These are phyloP conservation scores for Leguminivora glycinivorella DNA, from an alignment of 1,140 invertebrate species.

Conservation along the genomic window DNA sequence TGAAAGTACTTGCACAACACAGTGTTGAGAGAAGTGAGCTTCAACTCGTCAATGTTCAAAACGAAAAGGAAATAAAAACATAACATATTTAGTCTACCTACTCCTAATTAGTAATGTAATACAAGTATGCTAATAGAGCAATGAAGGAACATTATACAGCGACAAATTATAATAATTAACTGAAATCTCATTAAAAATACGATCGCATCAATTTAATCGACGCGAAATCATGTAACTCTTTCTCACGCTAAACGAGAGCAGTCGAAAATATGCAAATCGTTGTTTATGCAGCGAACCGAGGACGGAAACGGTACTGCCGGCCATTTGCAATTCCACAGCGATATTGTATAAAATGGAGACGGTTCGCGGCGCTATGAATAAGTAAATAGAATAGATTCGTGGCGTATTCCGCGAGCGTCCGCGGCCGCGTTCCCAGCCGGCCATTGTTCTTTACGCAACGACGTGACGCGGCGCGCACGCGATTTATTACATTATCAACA, in stretches of 20 bases:
- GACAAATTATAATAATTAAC: conserved; percentile 1
- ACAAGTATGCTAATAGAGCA: neutral
- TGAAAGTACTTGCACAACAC: conserved; percentile 69
- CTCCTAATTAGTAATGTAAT: conserved; percentile 7
- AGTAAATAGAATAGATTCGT: conserved; percentile 60
- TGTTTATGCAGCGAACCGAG: conserved; percentile 49
- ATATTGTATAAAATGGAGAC: conserved; percentile 61
- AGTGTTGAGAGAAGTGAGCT: conserved; percentile 42
- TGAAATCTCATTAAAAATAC: conserved; percentile 8
- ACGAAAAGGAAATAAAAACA: neutral
- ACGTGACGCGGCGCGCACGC: conserved; percentile 52
- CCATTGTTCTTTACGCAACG: conserved; percentile 76
- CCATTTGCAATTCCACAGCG: conserved; percentile 65
- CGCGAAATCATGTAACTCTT: conserved; percentile 1
- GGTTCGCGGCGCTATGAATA: conserved; percentile 53
- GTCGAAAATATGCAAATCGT: conserved; percentile 56
- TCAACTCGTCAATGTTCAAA: conserved; percentile 21
- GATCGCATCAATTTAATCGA: conserved; percentile 2
- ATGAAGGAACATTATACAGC: neutral
- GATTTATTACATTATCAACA: conserved; percentile 53
- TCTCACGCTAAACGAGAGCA: conserved; percentile 27
- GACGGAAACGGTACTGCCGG: conserved; percentile 59
- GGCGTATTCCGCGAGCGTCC: conserved; percentile 63
- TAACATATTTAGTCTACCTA: too few relatives aligned
- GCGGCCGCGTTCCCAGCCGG: conserved; percentile 69